Evolutionary conservation across 30 jellyfish, hydroid and myxozoan genomes (phyloP).

Genomic region (Mastigias papua): DNA sequence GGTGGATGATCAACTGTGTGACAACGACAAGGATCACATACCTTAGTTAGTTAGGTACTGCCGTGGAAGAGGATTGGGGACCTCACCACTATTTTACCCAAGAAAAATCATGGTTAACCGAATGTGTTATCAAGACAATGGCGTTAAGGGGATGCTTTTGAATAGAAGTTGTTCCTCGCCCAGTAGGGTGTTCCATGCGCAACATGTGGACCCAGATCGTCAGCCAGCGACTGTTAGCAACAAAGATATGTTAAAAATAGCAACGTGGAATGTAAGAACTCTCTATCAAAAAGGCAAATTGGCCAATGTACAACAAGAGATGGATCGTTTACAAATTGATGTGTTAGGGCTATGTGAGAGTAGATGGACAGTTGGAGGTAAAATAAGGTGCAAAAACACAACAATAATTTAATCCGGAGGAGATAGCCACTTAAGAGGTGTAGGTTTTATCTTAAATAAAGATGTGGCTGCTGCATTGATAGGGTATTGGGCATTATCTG

Average conservation of each 20-base stretch:
- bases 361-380: conserved; percentile 18
- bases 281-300: conserved; percentile 30
- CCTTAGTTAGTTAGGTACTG: conserved; percentile 2
- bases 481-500: neutral
- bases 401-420: conserved; percentile 7
- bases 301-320: conserved; percentile 30
- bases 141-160: conserved; percentile 34
- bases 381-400: neutral
- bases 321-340: conserved; percentile 6
- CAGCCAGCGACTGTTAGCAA: conserved; percentile 36
- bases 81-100: conserved; percentile 23
- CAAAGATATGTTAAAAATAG: conserved; percentile 29
- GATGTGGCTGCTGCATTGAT: too few species aligned
- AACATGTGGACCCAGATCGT: conserved; percentile 40
- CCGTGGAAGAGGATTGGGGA: conserved; percentile 25
- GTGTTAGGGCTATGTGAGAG: conserved; percentile 19
- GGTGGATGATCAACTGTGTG: neutral
- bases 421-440: conserved; percentile 16
- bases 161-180: conserved; percentile 19
- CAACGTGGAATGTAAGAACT: conserved; percentile 40
- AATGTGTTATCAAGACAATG: conserved; percentile 4
- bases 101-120: conserved; percentile 1
- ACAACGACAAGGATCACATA: neutral
- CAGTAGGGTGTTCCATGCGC: conserved; percentile 27
- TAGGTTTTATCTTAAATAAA: neutral